A percentile compares a stretch with the other conserved stretches of the same genome.
These are phyloP conservation scores for Dicrurus megarhynchus DNA, from an alignment of 2,113 vertebrate genomes.

Conservation along the genomic window DNA sequence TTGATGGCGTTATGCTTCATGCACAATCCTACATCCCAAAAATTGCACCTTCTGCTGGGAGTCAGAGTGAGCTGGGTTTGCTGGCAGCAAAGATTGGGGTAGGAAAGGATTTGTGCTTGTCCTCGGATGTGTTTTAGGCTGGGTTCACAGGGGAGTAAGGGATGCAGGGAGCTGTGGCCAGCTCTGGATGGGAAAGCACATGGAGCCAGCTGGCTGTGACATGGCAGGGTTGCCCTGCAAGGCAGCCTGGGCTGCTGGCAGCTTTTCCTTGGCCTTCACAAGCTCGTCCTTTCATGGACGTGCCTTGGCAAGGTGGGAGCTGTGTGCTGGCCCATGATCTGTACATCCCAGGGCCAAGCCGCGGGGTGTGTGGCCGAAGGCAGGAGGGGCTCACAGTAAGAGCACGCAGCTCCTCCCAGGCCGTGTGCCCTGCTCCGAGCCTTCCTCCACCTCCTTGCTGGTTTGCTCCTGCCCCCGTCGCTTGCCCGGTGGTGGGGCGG, in stretches of 20 bases:
- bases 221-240: rapidly evolving
- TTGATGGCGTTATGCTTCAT: rapidly evolving
- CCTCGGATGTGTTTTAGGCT: neutral
- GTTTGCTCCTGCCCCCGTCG: neutral
- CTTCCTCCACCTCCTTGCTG: neutral
- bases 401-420: neutral
- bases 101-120: neutral
- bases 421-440: neutral
- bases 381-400: neutral
- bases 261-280: neutral
- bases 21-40: neutral
- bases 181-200: neutral
- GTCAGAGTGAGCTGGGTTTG: rapidly evolving
- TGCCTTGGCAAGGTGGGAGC: neutral
- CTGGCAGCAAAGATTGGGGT: neutral
- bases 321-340: neutral
- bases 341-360: neutral
- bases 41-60: neutral
- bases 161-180: neutral
- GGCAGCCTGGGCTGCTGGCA: neutral
- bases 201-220: neutral
- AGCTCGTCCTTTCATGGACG: neutral
- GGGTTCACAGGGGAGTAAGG: neutral
- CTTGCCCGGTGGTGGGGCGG: rapidly evolving
- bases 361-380: rapidly evolving